Evolutionary conservation across 2,797 vertebrate genomes (phyloP).

Genomic region (Poecilia velifera): DNA sequence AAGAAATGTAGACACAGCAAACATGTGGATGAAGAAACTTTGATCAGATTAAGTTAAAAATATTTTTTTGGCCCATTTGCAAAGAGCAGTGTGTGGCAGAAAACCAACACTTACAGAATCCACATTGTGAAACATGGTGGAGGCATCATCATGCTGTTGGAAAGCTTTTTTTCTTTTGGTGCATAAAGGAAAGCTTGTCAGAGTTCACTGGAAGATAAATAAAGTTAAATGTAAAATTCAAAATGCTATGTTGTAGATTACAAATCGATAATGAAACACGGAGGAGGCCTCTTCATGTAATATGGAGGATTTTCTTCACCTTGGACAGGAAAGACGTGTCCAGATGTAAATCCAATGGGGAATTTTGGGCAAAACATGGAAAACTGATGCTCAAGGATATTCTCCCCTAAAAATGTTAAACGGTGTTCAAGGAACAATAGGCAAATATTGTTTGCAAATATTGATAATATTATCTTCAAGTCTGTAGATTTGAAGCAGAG

Average conservation of each 20-base stretch:
- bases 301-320: neutral
- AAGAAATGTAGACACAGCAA: neutral
- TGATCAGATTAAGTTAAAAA: neutral
- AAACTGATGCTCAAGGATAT: neutral
- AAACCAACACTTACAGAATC: neutral
- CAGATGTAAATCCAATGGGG: neutral
- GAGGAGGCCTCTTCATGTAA: neutral
- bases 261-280: neutral
- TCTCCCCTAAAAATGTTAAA: neutral
- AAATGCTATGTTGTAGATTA: neutral
- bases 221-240: neutral
- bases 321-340: neutral
- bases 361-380: neutral
- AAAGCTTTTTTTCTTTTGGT: no score
- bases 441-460: neutral
- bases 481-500: neutral
- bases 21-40: neutral
- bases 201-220: neutral
- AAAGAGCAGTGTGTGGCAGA: neutral
- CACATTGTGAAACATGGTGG: neutral
- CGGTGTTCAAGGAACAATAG: neutral
- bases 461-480: neutral
- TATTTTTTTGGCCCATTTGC: neutral
- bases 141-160: neutral
- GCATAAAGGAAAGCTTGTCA: neutral